phyloP scores from a whole-genome alignment of 2,113 vertebrate genomes.

The Eulemur macaco region DNA sequence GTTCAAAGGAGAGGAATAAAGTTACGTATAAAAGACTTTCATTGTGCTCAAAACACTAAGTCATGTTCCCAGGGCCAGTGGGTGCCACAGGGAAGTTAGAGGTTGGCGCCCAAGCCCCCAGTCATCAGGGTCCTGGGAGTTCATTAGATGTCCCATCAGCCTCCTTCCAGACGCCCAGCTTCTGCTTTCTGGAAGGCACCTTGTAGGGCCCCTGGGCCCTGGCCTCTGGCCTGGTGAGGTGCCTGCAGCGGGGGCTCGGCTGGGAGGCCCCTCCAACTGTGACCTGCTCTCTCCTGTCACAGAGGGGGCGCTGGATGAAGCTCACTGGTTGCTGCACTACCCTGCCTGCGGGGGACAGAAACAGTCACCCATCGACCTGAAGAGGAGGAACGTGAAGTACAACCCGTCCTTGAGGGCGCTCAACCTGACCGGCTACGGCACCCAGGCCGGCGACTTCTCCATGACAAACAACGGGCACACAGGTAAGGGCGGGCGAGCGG shows the following conservation, averaged over 20 bases:
- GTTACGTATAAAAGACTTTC: neutral
- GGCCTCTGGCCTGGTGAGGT: neutral
- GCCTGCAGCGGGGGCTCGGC: rapidly evolving
- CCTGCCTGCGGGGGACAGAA: conserved; percentile 84
- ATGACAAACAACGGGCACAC: conserved; percentile 94
- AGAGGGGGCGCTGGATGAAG: conserved; percentile 88
- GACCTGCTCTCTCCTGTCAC: neutral
- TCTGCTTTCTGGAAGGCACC: neutral
- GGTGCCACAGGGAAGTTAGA: neutral
- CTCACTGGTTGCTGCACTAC: conserved; percentile 88
- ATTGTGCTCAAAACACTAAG: neutral
- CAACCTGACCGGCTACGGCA: conserved; percentile 85
- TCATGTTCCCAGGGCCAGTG: neutral
- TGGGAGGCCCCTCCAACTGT: neutral
- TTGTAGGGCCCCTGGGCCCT: neutral
- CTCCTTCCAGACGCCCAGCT: rapidly evolving
- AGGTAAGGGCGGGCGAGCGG: conserved; percentile 80
- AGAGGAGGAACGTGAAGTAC: conserved; percentile 83
- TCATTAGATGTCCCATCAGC: neutral
- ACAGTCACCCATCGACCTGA: conserved; percentile 93
- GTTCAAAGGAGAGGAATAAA: neutral
- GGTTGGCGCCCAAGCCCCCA: neutral
- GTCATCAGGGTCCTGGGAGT: rapidly evolving
- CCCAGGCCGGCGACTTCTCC: conserved; percentile 73
- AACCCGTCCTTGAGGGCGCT: conserved; percentile 84